Base-by-base conservation (phyloP, 2,888 invertebrate genomes). In the Hanleya hanleyi region DNA sequence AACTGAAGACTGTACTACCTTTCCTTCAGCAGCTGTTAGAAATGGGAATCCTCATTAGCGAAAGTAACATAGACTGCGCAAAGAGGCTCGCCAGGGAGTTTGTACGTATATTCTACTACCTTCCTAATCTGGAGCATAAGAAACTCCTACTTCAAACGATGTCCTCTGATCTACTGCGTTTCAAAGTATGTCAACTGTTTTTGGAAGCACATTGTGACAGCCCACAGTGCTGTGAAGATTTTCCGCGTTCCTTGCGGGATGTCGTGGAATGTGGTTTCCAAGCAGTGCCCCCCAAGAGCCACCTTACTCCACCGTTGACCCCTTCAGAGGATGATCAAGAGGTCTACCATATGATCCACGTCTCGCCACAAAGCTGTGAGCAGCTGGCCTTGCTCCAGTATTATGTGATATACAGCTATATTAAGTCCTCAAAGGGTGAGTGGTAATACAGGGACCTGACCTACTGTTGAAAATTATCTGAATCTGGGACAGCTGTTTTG, bases 41-140 rank as follows among this genome's bases (percentile, higher is more conserved):
- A 0, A 49, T 85, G 0, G 71, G 74, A 26, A 72, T 85, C 9
- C 70, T 80, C 32, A 76, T 83, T 3, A 83, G 81, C 65, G 71
- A 76, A 35, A 79, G 78, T 51, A 77, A 77, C 41, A 68, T 72
- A 1, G 84, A 83, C 65, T 77, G 80, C 66, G 82, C 84, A 4
- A 77, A 73, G 32, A 41, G 67, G 9, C 61, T 84, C 1, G 79
- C 82, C 1, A 18, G 32, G 2, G 82, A 81, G 37, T 62, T 85
- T 65, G 64, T 77, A 4, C 72, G 70, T 61, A 78, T 79, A 0
- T 85, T 82, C 69, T 77, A 70, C 9, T 81, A 81, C 66, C 61
- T 83, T 57, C 78, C 83, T 4, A 75, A 70, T 47, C 26, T 83
- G 1, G 61, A 61, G 5, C 76, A 74, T n/a, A 83, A 82, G 47